Evolutionary conservation across 92 coral and sea anemone species (phyloP), one percentile per base, ranked within the genome.

Genomic region (Actinernus sp.): DNA sequence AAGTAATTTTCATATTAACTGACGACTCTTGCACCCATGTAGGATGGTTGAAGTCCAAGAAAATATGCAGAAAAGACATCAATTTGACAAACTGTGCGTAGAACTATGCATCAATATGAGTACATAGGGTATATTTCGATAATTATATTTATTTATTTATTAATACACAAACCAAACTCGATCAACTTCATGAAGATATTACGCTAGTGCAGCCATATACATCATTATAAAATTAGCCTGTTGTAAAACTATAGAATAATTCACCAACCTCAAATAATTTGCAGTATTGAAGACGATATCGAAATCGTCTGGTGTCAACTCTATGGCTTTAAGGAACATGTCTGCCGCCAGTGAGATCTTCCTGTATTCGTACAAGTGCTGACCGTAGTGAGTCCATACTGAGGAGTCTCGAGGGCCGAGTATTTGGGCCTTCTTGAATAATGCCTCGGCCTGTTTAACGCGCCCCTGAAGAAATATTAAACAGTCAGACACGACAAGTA

Each of bases 311-410:
- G 95, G 95, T 26, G 84, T 76, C 16, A 90, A 61, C 51, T 65
- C 69, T 62, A 66, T 64, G 31, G 97, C 97, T 45, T 80, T 85
- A 49, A 78, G 43, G 33, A 87, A 90, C 91, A 87, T 83, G 8
- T 73, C 55, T 18, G 93, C 95, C 14, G 98, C 97, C 24, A 82
- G 83, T 10, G 44, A 45, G 12, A 66, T 52, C 39, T 79, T 55
- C 58, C 55, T 60, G 4, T 58, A 59, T 22, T 90, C 92, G 65
- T 75, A 85, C 66, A 90, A 65, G 65, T 71, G 83, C 79, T 90
- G 97, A 8, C 97, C 90, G 49, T 84, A 93, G 45, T 93, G 98
- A 31, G 96, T 82, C 92, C 96, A 90, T 7, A 79, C 71, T 12
- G 88, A 83, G 19, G 67, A 75, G 55, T 86, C 96, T 37, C 59